These are phyloP conservation scores for Coenobita brevimanus DNA, from an alignment of 1,140 invertebrate genomes.

Conservation along the genomic window DNA sequence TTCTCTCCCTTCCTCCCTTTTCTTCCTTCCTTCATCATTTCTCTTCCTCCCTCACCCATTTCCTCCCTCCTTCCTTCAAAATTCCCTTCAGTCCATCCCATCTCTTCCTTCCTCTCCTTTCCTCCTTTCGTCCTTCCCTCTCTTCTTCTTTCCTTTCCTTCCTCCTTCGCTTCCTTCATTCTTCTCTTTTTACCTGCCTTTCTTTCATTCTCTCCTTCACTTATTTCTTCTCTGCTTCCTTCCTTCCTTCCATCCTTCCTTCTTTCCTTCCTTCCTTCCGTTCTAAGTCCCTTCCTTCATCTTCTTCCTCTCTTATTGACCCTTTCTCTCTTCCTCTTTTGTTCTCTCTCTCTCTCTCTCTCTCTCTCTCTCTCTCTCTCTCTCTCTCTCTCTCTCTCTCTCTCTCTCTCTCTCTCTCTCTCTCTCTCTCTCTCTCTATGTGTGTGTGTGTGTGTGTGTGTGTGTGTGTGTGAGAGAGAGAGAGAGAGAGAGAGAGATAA, in stretches of 20 bases:
- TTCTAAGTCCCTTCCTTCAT: neutral
- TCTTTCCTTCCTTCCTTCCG: too few species aligned
- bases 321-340: neutral
- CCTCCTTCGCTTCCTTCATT: neutral
- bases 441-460: slow-evolving; percentile 13
- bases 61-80: neutral
- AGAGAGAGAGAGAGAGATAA: too few species aligned
- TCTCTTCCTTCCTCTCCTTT: too few species aligned
- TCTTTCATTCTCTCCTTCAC: too few species aligned
- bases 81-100: too few species aligned
- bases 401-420: neutral
- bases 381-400: slow-evolving; percentile 33
- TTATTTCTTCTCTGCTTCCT: too few species aligned
- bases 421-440: neutral
- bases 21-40: neutral
- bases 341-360: neutral
- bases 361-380: slow-evolving; percentile 1
- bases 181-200: neutral
- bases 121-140: too few species aligned
- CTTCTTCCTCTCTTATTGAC: too few species aligned
- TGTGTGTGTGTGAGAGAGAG: neutral
- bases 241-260: too few species aligned
- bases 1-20: neutral
- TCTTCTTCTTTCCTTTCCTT: too few species aligned
- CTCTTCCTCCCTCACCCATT: neutral